Evolutionary conservation across 1,140 invertebrate species (phyloP).

Genomic region (Goniozus legneri): DNA sequence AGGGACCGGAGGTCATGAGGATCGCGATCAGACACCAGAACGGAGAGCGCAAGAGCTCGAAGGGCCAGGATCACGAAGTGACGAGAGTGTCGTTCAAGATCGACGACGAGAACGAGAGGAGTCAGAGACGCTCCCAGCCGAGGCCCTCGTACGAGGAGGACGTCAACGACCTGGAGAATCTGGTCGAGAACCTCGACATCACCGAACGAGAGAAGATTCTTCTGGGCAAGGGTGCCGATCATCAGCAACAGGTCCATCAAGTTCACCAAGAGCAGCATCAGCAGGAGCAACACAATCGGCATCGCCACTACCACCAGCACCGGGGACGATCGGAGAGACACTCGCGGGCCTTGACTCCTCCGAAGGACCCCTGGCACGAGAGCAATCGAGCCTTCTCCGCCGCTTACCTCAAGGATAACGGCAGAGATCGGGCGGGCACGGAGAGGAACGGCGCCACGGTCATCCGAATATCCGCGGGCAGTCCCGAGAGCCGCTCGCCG

Average conservation of each 20-base stretch:
- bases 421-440: slow-evolving; percentile 16
- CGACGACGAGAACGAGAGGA: not conserved
- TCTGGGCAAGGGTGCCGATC: not conserved
- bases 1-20: not conserved
- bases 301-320: not conserved
- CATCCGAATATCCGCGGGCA: slow-evolving; percentile 30
- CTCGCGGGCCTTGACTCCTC: slow-evolving; percentile 39
- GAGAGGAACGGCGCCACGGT: slow-evolving; percentile 35
- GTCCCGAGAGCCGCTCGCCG: slow-evolving; percentile 19
- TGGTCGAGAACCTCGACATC: slow-evolving; percentile 6
- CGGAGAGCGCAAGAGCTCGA: slow-evolving; percentile 13
- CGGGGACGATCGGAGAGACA: slow-evolving; percentile 32
- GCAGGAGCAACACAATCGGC: slow-evolving; percentile 2
- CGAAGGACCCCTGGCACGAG: slow-evolving; percentile 36
- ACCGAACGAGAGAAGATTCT: not conserved
- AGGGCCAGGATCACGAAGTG: slow-evolving; percentile 14
- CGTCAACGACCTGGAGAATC: slow-evolving; percentile 7
- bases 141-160: not conserved
- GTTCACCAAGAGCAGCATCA: slow-evolving; percentile 12
- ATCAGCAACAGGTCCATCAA: slow-evolving; percentile 20
- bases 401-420: slow-evolving; percentile 29
- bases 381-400: slow-evolving; percentile 31
- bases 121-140: no score
- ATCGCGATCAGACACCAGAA: not conserved
- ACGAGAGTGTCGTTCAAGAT: not conserved